Conservation (phyloP, 2,797 vertebrate genomes). For the Fringilla coelebs region DNA sequence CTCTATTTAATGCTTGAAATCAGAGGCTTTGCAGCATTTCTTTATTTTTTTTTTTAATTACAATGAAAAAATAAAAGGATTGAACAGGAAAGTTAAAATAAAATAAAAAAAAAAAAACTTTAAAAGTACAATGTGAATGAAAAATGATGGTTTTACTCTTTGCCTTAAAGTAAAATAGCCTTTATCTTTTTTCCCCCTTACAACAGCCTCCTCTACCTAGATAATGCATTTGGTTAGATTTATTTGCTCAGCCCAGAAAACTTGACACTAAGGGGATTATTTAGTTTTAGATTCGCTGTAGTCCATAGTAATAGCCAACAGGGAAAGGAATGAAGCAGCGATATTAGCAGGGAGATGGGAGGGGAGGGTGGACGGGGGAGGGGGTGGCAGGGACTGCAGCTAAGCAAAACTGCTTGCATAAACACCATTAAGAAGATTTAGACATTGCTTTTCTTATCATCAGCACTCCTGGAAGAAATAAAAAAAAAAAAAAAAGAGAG, state of each 20-base stretch:
- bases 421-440: constrained; percentile 89
- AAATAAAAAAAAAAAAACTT: constrained; percentile 49
- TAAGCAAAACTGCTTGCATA: constrained; percentile 87
- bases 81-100: constrained; percentile 61
- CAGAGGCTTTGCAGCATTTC: constrained; percentile 22
- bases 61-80: constrained; percentile 39
- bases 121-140: constrained; percentile 71
- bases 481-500: constrained; percentile 62
- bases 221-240: constrained; percentile 93
- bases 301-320: constrained; percentile 88
- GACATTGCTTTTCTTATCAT: constrained; percentile 86
- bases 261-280: constrained; percentile 98
- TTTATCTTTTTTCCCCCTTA: constrained; percentile 75
- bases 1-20: constrained; percentile 57
- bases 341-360: constrained; percentile 81
- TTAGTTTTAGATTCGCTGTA: constrained; percentile 89
- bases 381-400: constrained; percentile 78
- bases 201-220: constrained; percentile 85
- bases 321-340: constrained; percentile 84
- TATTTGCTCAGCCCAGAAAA: constrained; percentile 88
- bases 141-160: constrained; percentile 73
- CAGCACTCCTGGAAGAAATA: constrained; percentile 83
- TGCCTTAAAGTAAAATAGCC: constrained; percentile 82
- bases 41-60: constrained; percentile 69
- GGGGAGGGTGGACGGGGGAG: constrained; percentile 69